Evolutionary conservation across 2,888 invertebrate genomes (phyloP), one percentile per base, ranked within the genome.

Genomic region (Drosophila pseudotakahashii): DNA sequence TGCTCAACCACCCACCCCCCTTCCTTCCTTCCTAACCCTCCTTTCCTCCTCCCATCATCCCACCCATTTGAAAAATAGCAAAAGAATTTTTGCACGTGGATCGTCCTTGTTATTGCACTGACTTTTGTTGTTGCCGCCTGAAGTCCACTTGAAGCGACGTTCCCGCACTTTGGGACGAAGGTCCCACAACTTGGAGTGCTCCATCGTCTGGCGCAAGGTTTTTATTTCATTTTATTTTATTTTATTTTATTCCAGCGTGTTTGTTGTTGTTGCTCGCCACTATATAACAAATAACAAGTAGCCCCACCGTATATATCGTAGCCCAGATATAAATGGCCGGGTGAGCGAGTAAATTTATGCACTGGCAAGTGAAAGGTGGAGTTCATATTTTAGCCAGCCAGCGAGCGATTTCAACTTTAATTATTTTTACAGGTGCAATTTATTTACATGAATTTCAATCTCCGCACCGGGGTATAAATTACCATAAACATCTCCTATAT

Each of bases 121-220:
- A 3, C 14, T 57, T 19, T 37, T 36, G 14, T 55, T 47, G 23
- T 23, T 34, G 47, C 54, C 42, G 69, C 42, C 73, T 68, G 69
- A 79, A 77, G 84, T 79, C 78, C 80, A 82, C 85, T 81, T 69
- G 69, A 81, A 66, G 75, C 61, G 64, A 63, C 63, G 61, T 69
- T 62, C 61, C 77, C 79, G 74, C 80, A 67, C 59, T 42, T 44
- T 14, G 62, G 73, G 45, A 16, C 77, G 57, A 69, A 64, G 76
- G 69, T 47, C 78, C 63, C 41, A 58, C 47, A 51, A 73, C 66
- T 73, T 75, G 76, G 85, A 75, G 74, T 75, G 74, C 73, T 55
- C 69, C 69, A 47, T 66, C 79, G 85, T 81, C 85, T 81, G 85
- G 77, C 64, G 44, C n/a, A 75, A 76, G 71, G 59, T 81, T 81